Conservation (phyloP, 2,888 invertebrate species). For the Mythimna pallens region DNA sequence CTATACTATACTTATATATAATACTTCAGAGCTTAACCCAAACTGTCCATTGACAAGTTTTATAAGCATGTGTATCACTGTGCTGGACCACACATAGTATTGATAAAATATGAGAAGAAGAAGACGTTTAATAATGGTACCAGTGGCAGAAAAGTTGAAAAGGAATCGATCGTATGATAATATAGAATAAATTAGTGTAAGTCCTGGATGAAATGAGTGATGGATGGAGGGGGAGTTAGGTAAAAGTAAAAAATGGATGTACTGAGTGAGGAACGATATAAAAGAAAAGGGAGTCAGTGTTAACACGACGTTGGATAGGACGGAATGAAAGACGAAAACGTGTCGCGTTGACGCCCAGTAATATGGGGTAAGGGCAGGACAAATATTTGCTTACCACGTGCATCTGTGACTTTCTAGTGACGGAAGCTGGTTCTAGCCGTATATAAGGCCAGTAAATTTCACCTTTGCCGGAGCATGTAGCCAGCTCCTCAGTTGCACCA, state of each 20-base stretch:
- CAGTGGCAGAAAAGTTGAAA: too few species aligned
- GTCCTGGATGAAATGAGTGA: not conserved
- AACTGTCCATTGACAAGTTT: too few species aligned
- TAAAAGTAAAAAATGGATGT: not conserved
- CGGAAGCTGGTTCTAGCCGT: constrained; percentile 67
- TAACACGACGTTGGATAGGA: not conserved
- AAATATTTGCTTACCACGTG: not conserved
- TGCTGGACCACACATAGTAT: too few species aligned
- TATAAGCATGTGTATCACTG: too few species aligned
- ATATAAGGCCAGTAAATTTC: constrained; percentile 86
- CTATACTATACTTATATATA: too few species aligned
- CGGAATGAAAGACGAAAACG: not conserved
- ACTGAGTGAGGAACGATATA: not conserved
- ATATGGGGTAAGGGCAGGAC: not conserved
- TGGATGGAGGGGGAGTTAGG: not conserved
- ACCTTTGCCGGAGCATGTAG: constrained; percentile 77
- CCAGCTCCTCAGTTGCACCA: constrained; percentile 69
- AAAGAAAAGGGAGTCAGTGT: not conserved
- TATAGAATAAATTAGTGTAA: too few species aligned
- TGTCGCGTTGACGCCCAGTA: not conserved
- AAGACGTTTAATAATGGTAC: too few species aligned
- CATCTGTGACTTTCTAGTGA: constrained; percentile 30
- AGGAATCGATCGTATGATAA: too few species aligned
- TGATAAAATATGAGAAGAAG: too few species aligned
- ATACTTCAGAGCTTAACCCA: too few species aligned